Conservation (phyloP, 1,140 invertebrate genomes). For the Sinonovacula constricta region DNA sequence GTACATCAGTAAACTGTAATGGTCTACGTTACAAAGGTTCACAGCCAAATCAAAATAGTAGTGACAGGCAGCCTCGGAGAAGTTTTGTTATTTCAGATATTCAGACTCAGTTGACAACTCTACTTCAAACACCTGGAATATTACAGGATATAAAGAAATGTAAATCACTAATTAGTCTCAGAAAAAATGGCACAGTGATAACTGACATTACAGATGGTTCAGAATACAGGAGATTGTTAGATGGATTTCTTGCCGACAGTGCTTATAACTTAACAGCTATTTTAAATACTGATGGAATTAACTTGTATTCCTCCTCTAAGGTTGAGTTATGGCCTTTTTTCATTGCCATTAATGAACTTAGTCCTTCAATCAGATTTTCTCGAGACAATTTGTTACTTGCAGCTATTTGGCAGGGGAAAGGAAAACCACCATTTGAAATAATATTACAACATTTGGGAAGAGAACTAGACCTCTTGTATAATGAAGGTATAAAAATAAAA, state of each 20-base stretch:
- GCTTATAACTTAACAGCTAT: slow-evolving; percentile 45
- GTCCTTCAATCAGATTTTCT: slow-evolving; percentile 47
- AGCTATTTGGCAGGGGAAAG: slow-evolving; percentile 50
- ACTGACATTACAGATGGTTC: neutral
- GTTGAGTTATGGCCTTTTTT: slow-evolving; percentile 56
- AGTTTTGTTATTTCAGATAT: slow-evolving; percentile 28
- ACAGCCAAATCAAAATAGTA: slow-evolving; percentile 7
- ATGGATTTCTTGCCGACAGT: neutral
- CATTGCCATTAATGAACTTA: slow-evolving; percentile 52
- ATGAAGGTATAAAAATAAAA: slow-evolving; percentile 11
- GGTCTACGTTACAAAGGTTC: slow-evolving; percentile 32
- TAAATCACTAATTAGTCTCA: slow-evolving; percentile 23
- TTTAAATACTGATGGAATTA: slow-evolving; percentile 55
- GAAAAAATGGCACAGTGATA: slow-evolving; percentile 14
- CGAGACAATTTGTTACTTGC: slow-evolving; percentile 48
- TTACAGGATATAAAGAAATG: slow-evolving; percentile 13
- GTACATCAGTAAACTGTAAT: slow-evolving; percentile 24
- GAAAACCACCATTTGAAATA: slow-evolving; percentile 50
- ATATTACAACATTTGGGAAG: slow-evolving; percentile 28
- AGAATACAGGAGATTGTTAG: slow-evolving; percentile 6
- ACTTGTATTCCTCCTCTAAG: slow-evolving; percentile 55
- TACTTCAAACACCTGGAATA: slow-evolving; percentile 30
- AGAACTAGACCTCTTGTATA: slow-evolving; percentile 24
- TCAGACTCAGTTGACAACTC: slow-evolving; percentile 16
- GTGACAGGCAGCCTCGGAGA: slow-evolving; percentile 22